Base-by-base conservation (phyloP, 2,797 vertebrate genomes). In the Hirundo rustica region DNA sequence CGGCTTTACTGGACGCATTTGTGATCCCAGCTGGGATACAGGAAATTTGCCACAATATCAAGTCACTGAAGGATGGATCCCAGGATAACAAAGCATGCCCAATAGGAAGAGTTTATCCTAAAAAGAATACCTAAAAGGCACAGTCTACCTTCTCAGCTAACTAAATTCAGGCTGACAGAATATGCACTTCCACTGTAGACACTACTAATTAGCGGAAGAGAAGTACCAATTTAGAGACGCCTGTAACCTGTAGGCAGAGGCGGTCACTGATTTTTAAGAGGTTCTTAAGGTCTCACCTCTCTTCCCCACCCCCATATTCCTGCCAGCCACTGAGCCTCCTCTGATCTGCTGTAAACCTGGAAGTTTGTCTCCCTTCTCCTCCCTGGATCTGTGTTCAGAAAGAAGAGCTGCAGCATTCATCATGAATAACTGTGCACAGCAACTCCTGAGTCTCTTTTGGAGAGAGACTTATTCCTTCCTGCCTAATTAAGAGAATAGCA, bases 41-140 rank as follows among this genome's bases (percentile, higher is more conserved):
- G 70, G 66, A 78, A 88, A 60, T 73, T 30, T 89, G 73, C 72
- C 48, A 38, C 7, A 0, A 17, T 30, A 70, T 66, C 51, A 32
- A 53, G 71, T 10, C 30, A 47, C 13, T 88, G 85, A 96, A 91
- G n/a, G 36, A 88, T 72, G 26, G 17, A 54, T 72, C 36, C n/a
- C 47, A 30, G 34, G 51, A 13, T 73, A 84, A 92, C 30, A 65
- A 16, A 64, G 50, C 30, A 11, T 44, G 64, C 40, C 75, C 47
- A 73, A 48, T 3, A 60, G 25, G 38, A 82, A 78, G 54, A 83
- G 26, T 68, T 95, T 85, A 60, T 51, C 57, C 70, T 77, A 92
- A 92, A 84, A 94, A 89, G 53, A 62, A 78, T 27, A 85, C 76
- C 79, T 89, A 66, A 93, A 89, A 94, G 87, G 73, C 76, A 80